phyloP scores from a whole-genome alignment of 2,797 vertebrate genomes.

The Anguilla anguilla region DNA sequence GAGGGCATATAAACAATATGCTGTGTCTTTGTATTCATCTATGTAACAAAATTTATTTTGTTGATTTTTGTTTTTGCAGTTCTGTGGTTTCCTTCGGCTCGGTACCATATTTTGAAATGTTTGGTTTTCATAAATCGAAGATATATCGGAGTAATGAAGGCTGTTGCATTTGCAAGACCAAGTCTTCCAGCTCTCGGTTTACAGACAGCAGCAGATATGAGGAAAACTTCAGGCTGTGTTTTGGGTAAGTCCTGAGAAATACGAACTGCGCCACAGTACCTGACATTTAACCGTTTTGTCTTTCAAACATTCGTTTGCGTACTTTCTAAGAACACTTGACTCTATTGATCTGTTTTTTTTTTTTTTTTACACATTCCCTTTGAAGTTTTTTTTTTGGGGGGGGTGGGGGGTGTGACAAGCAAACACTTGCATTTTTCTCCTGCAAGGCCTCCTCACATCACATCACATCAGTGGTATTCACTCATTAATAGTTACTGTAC shows the following conservation, averaged over 20 bases:
- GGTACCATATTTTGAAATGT: constrained; percentile 61
- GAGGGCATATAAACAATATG: background rate
- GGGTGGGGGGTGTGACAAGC: background rate
- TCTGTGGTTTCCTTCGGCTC: background rate
- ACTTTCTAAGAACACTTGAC: background rate
- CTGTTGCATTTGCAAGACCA: constrained; percentile 84
- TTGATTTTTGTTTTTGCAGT: constrained; percentile 9
- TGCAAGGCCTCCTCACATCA: background rate
- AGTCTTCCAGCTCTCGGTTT: constrained; percentile 82
- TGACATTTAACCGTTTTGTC: background rate
- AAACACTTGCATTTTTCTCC: background rate
- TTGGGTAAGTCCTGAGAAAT: constrained; percentile 68
- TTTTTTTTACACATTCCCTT: background rate
- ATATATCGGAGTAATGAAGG: constrained; percentile 83
- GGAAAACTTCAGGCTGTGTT: constrained; percentile 78
- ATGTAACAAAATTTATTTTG: background rate
- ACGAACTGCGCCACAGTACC: background rate
- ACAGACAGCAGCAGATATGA: constrained; percentile 83
- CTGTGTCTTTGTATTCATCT: background rate
- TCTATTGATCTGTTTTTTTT: background rate
- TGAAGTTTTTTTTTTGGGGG: background rate
- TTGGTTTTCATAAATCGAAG: constrained; percentile 83
- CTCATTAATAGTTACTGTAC: too few species aligned
- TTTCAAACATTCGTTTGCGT: background rate
- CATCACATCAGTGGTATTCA: too few species aligned